These are phyloP conservation scores for Poecile montanus DNA, from an alignment of 2,797 vertebrate genomes.

Conservation along the genomic window DNA sequence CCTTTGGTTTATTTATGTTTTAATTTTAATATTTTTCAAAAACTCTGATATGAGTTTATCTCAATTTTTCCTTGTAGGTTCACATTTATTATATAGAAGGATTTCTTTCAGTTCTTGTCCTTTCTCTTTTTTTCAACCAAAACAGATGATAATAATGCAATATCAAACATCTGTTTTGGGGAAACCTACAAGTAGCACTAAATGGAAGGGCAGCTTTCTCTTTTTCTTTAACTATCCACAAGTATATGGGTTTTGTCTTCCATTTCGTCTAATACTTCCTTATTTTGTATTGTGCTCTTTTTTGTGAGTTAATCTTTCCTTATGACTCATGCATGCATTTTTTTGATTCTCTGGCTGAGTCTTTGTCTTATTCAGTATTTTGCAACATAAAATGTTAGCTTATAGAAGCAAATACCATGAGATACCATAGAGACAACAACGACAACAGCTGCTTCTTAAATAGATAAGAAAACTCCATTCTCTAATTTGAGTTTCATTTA, in stretches of 20 bases:
- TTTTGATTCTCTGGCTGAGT: neutral
- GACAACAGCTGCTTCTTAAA: neutral
- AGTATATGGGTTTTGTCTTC: neutral
- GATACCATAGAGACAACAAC: neutral
- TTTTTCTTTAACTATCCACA: neutral
- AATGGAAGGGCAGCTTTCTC: neutral
- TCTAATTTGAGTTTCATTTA: neutral
- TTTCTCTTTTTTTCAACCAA: neutral
- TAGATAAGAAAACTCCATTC: neutral
- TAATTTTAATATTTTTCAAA: neutral
- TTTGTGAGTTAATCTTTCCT: neutral
- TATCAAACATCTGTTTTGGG: fast-evolving
- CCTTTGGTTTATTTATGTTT: neutral
- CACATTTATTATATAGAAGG: neutral
- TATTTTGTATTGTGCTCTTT: neutral
- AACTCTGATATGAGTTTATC: neutral
- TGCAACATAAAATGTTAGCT: neutral
- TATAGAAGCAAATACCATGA: neutral
- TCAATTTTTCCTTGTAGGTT: neutral
- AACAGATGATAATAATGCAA: neutral
- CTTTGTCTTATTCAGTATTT: neutral
- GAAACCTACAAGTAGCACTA: neutral
- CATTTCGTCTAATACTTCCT: neutral
- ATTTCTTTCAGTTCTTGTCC: neutral
- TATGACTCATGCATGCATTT: neutral